Conservation (phyloP, 2,888 invertebrate species). For the Idaea aversata region DNA sequence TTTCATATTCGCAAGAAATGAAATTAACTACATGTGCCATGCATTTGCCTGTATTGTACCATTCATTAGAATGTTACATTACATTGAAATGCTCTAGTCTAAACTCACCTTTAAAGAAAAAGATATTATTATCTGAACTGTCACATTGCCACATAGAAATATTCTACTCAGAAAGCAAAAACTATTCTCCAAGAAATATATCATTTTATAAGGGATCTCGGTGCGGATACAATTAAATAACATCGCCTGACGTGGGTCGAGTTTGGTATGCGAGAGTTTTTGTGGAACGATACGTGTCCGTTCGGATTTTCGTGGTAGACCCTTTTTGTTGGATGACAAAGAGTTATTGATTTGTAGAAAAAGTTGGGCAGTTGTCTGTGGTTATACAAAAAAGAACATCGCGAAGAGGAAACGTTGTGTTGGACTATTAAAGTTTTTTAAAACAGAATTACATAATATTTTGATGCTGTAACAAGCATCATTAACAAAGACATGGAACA, state of each 20-base stretch:
- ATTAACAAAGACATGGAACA: too few species aligned
- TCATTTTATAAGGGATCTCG: neutral
- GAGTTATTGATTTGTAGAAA: neutral
- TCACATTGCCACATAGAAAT: neutral
- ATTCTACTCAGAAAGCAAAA: neutral
- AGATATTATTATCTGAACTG: neutral
- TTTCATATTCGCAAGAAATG: too few species aligned
- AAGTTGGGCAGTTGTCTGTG: neutral
- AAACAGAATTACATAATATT: too few species aligned
- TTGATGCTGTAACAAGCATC: too few species aligned
- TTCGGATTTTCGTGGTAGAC: neutral
- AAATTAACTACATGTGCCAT: too few species aligned
- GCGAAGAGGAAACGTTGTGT: neutral
- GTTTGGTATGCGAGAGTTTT: neutral
- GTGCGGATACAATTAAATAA: conserved; percentile 1
- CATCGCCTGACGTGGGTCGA: neutral
- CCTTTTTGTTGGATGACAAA: neutral
- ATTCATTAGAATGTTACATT: too few species aligned
- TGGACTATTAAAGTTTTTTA: neutral
- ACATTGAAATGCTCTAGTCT: too few species aligned
- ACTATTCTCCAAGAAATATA: neutral
- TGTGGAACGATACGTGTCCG: neutral
- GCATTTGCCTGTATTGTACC: too few species aligned
- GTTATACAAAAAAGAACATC: neutral
- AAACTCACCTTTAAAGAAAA: neutral